phyloP scores from a whole-genome alignment of 2,888 invertebrate species.

The Neria commutata region DNA sequence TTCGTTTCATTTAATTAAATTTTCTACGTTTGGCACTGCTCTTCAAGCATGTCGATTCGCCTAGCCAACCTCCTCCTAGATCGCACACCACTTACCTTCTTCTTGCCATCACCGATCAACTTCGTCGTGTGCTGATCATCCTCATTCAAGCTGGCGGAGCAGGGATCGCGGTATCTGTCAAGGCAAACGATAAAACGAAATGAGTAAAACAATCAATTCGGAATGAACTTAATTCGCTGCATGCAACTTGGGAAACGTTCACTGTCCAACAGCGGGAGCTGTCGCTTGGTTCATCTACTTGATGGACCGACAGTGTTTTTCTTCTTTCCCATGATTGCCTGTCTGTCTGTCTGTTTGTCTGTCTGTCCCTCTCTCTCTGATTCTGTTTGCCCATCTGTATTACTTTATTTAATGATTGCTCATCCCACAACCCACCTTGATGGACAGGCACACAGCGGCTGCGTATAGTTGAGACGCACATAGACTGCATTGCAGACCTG shows the following conservation, averaged over 20 bases:
- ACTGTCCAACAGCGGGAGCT: neutral
- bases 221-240: conserved; percentile 29
- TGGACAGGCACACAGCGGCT: conserved; percentile 90
- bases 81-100: no score
- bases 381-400: neutral
- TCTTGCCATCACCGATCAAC: conserved; percentile 82
- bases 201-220: conserved; percentile 19
- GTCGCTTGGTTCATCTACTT: no score
- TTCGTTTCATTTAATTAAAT: no score
- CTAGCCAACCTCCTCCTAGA: no score
- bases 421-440: conserved; percentile 65
- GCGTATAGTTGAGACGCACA: conserved; percentile 88
- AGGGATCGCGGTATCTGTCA: conserved; percentile 78
- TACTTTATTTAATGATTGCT: neutral
- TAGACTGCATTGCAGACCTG: conserved; percentile 94
- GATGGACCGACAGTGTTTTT: no score
- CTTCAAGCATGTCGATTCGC: no score
- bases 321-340: no score
- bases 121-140: conserved; percentile 93
- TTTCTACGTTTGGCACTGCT: no score
- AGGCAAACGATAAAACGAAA: conserved; percentile 9
- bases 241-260: conserved; percentile 4
- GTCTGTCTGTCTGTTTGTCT: neutral
- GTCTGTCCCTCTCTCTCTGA: neutral
- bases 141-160: conserved; percentile 86